Evolutionary conservation across 2,113 vertebrate genomes (phyloP), one percentile per base, ranked within the genome.

Genomic region (Trochalopteron elliotii): DNA sequence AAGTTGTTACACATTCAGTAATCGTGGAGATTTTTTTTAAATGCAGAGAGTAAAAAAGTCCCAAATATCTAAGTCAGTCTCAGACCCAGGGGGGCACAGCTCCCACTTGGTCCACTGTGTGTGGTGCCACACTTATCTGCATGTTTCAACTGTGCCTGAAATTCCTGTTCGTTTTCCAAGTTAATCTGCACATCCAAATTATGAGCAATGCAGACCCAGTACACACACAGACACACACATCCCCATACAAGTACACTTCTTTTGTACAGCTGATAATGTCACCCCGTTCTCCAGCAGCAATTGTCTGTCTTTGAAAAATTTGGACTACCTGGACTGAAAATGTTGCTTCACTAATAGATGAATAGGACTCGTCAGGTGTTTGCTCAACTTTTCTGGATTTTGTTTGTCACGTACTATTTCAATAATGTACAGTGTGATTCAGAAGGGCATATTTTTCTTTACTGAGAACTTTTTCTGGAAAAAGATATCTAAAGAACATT

Each of bases 241-340:
- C 7, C 10, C 1, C 7, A 52, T 19, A 52, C 8, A 16, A 3
- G 5, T 2, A 14, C 18, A 10, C 8, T 20, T 5, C 5, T 76
- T 72, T 61, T 57, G 5, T 67, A 57, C 9, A 23, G 15, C 47
- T 19, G 22, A 19, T 45, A 23, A 45, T 0, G 2, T 33, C 59
- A 39, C 12, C 9, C 12, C 13, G 5, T 87, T 53, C 52, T 86
- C 12, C 24, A 61, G 31, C 15, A 67, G 8, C 25, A 40, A 3
- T 23, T 27, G 3, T 9, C 35, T 79, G 1, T 45, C 33, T 71
- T 42, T 3, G 11, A 37, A 82, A 67, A 81, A 67, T 31, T 19
- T 44, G 47, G 10, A 47, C 42, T n/a, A 11, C 21, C 9, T 57
- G 6, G 11, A 71, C 11, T 60, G 19, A 74, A 84, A 85, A 39